Evolutionary conservation across 2,888 invertebrate species (phyloP).

Genomic region (Apamea crenata): DNA sequence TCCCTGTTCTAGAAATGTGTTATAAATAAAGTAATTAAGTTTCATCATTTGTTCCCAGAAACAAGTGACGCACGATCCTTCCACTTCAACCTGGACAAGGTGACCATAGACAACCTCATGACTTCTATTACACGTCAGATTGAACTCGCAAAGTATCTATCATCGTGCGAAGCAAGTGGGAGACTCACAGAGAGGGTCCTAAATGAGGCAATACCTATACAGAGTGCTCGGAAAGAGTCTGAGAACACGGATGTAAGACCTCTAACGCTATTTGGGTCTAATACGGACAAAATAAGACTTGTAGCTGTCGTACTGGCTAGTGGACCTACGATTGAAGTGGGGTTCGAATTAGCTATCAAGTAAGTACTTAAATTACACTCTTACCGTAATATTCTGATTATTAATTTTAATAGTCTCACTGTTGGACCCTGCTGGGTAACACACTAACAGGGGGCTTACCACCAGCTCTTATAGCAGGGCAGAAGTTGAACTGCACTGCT

Average conservation of each 20-base stretch:
- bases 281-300: conserved; percentile 92
- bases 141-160: conserved; percentile 94
- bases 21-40: no score
- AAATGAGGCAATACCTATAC: conserved; percentile 81
- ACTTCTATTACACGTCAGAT: conserved; percentile 95
- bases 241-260: conserved; percentile 82
- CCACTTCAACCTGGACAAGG: conserved; percentile 93
- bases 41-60: conserved; percentile 73
- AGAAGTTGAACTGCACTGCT: no score
- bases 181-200: conserved; percentile 83
- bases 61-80: conserved; percentile 89
- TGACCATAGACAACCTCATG: conserved; percentile 94
- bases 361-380: conserved; percentile 75
- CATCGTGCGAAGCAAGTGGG: conserved; percentile 91
- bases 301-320: conserved; percentile 92
- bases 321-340: conserved; percentile 92
- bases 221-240: conserved; percentile 66
- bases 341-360: conserved; percentile 93
- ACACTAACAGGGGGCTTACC: no score
- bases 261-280: conserved; percentile 93
- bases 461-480: no score
- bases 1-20: no score
- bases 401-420: background rate
- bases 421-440: background rate
- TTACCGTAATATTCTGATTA: background rate